Evolutionary conservation across 2,113 vertebrate genomes (phyloP).

Genomic region (Columba janthina): DNA sequence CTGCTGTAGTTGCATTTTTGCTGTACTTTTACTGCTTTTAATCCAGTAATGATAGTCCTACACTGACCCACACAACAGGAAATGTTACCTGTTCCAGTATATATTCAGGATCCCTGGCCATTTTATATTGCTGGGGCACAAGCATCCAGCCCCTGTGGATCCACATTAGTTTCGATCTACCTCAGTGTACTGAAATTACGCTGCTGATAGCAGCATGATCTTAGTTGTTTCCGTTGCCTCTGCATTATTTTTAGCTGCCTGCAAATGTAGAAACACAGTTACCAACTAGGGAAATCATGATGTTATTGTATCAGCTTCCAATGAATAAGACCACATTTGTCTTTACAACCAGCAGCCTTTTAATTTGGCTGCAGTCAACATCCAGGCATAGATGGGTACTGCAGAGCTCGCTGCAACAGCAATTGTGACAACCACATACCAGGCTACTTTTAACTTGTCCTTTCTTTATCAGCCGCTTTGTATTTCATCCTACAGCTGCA

Average conservation of each 20-base stretch:
- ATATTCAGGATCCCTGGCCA: neutral
- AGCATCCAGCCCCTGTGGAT: neutral
- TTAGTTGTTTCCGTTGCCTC: neutral
- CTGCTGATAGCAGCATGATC: neutral
- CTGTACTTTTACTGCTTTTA: neutral
- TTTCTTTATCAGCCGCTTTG: neutral
- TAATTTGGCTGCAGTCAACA: neutral
- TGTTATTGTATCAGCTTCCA: neutral
- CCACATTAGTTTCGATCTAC: neutral
- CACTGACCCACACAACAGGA: neutral
- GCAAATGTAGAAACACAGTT: neutral
- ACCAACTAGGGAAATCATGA: rapidly evolving
- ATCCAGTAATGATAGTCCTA: neutral
- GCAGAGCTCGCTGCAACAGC: neutral
- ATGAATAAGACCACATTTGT: neutral
- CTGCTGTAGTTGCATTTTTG: neutral
- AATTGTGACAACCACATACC: neutral
- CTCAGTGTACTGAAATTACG: neutral
- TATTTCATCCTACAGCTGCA: neutral
- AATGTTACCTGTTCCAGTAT: neutral
- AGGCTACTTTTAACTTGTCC: neutral
- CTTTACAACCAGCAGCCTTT: neutral
- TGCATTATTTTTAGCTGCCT: neutral
- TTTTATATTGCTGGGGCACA: neutral
- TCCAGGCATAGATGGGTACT: neutral